Evolutionary conservation across 2,113 vertebrate species (phyloP).

Genomic region (Stigmatopora nigra): DNA sequence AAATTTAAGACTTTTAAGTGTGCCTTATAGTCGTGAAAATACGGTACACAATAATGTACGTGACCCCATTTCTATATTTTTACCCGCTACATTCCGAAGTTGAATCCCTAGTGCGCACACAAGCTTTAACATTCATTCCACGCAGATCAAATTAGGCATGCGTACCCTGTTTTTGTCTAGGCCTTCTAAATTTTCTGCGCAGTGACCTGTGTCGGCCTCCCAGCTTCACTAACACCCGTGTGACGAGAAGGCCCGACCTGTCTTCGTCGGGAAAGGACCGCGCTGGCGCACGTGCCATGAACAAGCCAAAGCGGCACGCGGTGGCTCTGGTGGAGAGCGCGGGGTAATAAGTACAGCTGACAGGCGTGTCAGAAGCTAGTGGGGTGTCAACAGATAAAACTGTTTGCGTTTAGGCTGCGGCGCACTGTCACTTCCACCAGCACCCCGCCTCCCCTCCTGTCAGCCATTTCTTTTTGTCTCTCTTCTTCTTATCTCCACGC

Average conservation of each 20-base stretch:
- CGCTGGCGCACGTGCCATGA: neutral
- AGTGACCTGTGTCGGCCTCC: slow-evolving; percentile 40
- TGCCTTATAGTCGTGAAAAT: no score
- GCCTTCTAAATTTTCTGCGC: slow-evolving; percentile 13
- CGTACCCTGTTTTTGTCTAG: neutral
- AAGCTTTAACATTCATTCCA: no score
- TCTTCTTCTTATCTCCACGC: slow-evolving; percentile 19
- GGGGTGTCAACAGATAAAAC: slow-evolving; percentile 64
- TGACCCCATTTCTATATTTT: no score
- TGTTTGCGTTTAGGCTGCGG: slow-evolving; percentile 56
- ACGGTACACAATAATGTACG: no score
- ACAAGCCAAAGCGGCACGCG: neutral
- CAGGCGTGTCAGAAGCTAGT: slow-evolving; percentile 54
- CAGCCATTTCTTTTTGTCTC: slow-evolving; percentile 42
- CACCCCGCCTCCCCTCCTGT: slow-evolving; percentile 46
- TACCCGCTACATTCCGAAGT: no score
- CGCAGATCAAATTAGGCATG: no score
- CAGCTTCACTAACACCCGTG: slow-evolving; percentile 32
- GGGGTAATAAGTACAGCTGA: slow-evolving; percentile 62
- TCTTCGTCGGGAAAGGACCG: slow-evolving; percentile 38
- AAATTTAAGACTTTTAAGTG: no score
- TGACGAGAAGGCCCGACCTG: slow-evolving; percentile 45
- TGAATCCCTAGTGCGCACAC: no score
- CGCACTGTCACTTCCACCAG: slow-evolving; percentile 40
- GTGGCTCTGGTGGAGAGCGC: slow-evolving; percentile 24